These are phyloP conservation scores for Bolborhynchus lineola DNA, from an alignment of 2,113 vertebrate species.

Conservation along the genomic window DNA sequence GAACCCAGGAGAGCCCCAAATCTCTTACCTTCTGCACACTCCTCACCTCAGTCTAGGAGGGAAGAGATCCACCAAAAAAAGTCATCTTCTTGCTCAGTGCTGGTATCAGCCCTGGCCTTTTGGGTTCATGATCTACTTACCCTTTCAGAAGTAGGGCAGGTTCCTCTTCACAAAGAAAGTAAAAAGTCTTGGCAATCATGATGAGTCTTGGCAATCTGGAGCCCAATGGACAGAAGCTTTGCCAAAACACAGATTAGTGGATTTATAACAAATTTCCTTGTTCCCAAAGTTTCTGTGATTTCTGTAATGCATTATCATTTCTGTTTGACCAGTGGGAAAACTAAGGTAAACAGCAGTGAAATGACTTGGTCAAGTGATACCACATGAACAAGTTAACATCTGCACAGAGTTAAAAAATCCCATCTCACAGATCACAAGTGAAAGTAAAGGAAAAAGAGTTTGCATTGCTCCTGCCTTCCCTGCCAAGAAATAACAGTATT, in stretches of 20 bases:
- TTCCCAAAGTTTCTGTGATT: not conserved
- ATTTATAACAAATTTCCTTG: not conserved
- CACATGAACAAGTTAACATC: not conserved
- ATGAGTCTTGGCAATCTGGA: not conserved
- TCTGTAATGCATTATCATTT: not conserved
- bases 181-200: not conserved
- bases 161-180: not conserved
- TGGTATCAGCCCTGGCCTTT: not conserved
- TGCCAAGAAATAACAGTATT: not conserved
- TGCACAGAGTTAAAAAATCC: not conserved
- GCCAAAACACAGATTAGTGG: not conserved
- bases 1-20: not conserved
- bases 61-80: not conserved
- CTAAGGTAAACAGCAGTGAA: not conserved
- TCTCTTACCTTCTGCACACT: not conserved
- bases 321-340: not conserved
- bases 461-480: not conserved
- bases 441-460: not conserved
- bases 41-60: not conserved
- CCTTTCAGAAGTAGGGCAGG: not conserved
- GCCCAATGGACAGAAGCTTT: not conserved
- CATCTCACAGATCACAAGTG: not conserved
- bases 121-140: not conserved
- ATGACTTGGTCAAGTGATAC: not conserved
- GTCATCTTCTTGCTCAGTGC: not conserved